phyloP scores from a whole-genome alignment of 92 coral and sea anemone species.

The Palythoa grandis region DNA sequence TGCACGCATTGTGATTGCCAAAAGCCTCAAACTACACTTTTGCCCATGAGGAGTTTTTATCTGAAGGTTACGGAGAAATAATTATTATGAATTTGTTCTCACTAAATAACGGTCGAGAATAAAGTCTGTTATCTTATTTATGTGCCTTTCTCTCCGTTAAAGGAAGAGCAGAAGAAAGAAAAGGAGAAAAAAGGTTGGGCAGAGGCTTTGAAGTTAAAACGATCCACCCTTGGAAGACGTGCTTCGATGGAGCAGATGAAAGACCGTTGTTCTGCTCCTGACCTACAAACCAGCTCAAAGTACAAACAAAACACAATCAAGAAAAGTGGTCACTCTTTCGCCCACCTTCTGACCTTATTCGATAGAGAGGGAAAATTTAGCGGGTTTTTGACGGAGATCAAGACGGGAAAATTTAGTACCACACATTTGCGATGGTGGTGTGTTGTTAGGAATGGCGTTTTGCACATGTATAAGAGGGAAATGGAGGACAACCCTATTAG shows the following conservation, averaged over 20 bases:
- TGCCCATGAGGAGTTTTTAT: no score
- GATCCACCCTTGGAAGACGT: constrained; percentile 58
- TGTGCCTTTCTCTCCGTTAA: neutral
- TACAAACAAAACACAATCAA: constrained; percentile 60
- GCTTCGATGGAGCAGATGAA: constrained; percentile 53
- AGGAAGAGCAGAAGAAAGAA: constrained; percentile 54
- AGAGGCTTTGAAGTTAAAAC: constrained; percentile 68
- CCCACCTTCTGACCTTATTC: constrained; percentile 68
- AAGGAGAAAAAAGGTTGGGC: constrained; percentile 83
- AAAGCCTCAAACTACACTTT: no score
- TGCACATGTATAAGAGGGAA: constrained; percentile 78
- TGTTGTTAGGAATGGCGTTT: constrained; percentile 85
- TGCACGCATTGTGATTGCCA: no score
- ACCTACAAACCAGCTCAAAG: constrained; percentile 52
- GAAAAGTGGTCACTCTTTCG: constrained; percentile 69
- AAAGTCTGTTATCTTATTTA: neutral
- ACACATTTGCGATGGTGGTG: constrained; percentile 96
- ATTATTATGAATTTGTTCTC: neutral
- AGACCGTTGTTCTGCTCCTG: constrained; percentile 44
- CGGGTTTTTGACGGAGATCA: constrained; percentile 90
- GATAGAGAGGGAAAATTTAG: constrained; percentile 93
- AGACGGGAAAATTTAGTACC: constrained; percentile 72
- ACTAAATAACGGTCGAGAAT: neutral
- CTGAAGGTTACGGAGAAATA: no score
- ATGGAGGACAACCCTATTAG: constrained; percentile 63